Conservation (phyloP, 2,888 invertebrate species). For the Parnassius smintheus region DNA sequence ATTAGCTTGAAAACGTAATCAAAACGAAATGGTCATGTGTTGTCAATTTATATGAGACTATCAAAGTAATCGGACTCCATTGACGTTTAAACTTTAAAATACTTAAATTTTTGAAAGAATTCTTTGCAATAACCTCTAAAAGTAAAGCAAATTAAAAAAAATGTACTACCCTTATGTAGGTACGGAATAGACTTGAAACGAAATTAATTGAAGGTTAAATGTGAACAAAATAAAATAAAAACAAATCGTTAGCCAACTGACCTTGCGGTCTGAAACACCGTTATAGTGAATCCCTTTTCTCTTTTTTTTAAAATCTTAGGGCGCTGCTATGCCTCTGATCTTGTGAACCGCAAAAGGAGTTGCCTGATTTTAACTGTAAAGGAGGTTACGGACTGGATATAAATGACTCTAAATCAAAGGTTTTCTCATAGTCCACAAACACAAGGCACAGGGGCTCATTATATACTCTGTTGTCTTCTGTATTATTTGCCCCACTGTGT, state of each 20-base stretch:
- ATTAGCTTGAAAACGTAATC: too few species aligned
- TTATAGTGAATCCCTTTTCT: conserved; percentile 57
- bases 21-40: too few species aligned
- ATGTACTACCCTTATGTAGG: neutral
- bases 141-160: too few species aligned
- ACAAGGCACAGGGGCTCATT: too few species aligned
- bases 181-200: conserved; percentile 17
- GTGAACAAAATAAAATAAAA: conserved; percentile 41
- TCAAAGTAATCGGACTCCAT: too few species aligned
- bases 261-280: conserved; percentile 63
- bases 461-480: too few species aligned
- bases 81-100: too few species aligned
- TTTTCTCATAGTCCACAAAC: too few species aligned
- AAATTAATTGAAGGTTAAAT: conserved; percentile 34
- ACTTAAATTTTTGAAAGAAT: too few species aligned
- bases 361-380: conserved; percentile 55
- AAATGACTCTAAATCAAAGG: neutral
- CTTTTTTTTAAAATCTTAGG: conserved; percentile 48
- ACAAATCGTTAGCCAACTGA: conserved; percentile 63
- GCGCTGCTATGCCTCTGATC: conserved; percentile 75
- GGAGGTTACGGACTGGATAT: conserved; percentile 28
- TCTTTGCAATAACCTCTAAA: too few species aligned
- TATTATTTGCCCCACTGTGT: too few species aligned
- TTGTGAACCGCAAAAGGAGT: conserved; percentile 68
- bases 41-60: too few species aligned